Percentiles rank a stretch among this genome's conserved stretches.
These are phyloP conservation scores for Papilio polytes DNA, from an alignment of 1,140 invertebrate species.

Conservation along the genomic window DNA sequence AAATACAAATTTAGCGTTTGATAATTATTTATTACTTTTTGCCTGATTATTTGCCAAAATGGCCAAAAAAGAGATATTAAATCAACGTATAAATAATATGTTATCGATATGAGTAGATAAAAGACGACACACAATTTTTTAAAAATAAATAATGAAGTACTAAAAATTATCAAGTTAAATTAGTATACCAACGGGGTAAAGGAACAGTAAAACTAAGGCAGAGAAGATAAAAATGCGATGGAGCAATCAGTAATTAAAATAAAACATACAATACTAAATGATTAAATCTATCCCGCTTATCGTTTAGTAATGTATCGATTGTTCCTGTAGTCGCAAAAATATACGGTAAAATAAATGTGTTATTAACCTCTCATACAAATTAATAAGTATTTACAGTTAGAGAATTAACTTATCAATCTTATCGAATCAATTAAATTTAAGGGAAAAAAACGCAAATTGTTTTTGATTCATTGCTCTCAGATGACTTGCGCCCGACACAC, in stretches of 20 bases:
- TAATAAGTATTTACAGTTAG: background rate
- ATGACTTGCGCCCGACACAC: background rate
- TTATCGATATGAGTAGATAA: no score
- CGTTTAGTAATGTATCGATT: no score
- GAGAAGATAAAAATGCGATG: background rate
- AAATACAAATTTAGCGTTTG: no score
- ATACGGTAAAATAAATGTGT: background rate
- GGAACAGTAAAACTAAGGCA: background rate
- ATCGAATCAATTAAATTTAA: background rate
- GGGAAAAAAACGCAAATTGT: background rate
- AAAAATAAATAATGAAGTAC: no score
- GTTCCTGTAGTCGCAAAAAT: background rate
- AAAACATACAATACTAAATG: conserved; percentile 4
- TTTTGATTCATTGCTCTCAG: conserved; percentile 2
- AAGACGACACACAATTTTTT: no score
- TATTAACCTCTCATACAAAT: no score
- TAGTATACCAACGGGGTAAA: background rate
- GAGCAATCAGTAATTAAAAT: conserved; percentile 5
- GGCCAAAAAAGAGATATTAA: no score
- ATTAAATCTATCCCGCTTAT: no score
- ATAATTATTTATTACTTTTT: no score
- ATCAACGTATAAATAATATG: no score
- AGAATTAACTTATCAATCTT: background rate
- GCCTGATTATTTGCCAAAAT: no score
- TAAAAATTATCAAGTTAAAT: no score